A percentile compares a stretch with the other conserved stretches of the same genome.
Conservation (phyloP, 2,113 vertebrate genomes). For the Beaufortia kweichowensis region DNA sequence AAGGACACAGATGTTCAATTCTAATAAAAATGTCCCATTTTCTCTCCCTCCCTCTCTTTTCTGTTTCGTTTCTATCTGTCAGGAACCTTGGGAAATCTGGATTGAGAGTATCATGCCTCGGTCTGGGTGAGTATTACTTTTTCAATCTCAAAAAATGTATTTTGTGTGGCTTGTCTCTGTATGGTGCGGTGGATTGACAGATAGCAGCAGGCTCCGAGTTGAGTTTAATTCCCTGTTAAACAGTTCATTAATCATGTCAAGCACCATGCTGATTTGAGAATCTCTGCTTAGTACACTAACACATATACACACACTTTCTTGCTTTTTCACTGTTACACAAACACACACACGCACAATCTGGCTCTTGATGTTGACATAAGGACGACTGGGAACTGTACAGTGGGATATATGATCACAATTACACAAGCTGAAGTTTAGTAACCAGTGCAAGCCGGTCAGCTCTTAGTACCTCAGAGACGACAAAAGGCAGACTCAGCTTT, state of each 20-base stretch:
- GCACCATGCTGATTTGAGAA: conserved; percentile 10
- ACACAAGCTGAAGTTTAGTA: conserved; percentile 24
- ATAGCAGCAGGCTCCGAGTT: neutral
- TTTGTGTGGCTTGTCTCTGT: neutral
- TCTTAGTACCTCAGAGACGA: neutral
- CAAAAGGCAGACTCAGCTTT: conserved; percentile 32
- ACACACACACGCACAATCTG: neutral
- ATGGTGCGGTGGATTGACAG: neutral
- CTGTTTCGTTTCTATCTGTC: conserved; percentile 47
- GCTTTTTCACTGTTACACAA: neutral
- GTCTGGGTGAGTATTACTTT: conserved; percentile 51
- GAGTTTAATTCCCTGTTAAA: neutral
- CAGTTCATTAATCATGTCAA: conserved; percentile 25
- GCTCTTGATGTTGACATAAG: conserved; percentile 7
- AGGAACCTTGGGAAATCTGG: conserved; percentile 54
- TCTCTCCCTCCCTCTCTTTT: conserved; percentile 39
- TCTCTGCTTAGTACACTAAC: no score
- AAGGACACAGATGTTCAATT: neutral
- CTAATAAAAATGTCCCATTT: neutral
- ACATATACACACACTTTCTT: neutral
- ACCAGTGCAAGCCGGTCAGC: neutral
- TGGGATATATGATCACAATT: conserved; percentile 15
- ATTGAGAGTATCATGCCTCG: conserved; percentile 55
- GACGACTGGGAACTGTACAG: conserved; percentile 6
- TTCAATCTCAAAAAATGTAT: neutral